phyloP scores from a whole-genome alignment of 2,797 vertebrate genomes.

The Myotis daubentonii region DNA sequence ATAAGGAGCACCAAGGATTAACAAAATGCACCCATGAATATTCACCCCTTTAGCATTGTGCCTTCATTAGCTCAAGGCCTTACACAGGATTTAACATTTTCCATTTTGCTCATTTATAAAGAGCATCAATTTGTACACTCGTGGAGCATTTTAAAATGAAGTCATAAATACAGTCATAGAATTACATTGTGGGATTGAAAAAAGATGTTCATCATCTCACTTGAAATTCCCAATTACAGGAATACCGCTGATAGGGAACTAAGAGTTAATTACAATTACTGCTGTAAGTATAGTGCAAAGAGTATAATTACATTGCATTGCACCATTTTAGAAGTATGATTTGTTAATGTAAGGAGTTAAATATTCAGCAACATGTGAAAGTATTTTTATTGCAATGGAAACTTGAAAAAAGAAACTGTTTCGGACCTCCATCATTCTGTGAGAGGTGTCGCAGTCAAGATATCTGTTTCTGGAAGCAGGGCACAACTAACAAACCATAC shows the following conservation, averaged over 20 bases:
- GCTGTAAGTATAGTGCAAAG: not conserved
- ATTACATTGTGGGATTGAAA: not conserved
- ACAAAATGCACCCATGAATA: not conserved
- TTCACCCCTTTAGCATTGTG: not conserved
- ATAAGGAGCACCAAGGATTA: not conserved
- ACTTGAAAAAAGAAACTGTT: not conserved
- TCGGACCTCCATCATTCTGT: not conserved
- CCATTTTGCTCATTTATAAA: not conserved
- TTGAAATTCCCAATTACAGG: not conserved
- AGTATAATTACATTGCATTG: not conserved
- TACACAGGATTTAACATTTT: not conserved
- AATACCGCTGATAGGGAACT: not conserved
- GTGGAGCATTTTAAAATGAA: not conserved
- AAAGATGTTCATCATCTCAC: not conserved
- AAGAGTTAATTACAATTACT: not conserved
- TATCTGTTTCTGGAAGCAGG: not conserved
- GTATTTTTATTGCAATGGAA: not conserved
- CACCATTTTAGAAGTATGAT: not conserved
- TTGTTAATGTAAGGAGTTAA: not conserved
- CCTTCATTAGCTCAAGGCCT: not conserved
- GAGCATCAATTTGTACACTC: not conserved
- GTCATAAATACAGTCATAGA: not conserved
- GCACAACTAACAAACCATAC: not conserved
- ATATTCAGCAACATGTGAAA: not conserved
- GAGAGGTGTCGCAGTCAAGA: not conserved